Evolutionary conservation across 2,888 invertebrate species (phyloP).

Genomic region (Temnothorax unifasciatus): DNA sequence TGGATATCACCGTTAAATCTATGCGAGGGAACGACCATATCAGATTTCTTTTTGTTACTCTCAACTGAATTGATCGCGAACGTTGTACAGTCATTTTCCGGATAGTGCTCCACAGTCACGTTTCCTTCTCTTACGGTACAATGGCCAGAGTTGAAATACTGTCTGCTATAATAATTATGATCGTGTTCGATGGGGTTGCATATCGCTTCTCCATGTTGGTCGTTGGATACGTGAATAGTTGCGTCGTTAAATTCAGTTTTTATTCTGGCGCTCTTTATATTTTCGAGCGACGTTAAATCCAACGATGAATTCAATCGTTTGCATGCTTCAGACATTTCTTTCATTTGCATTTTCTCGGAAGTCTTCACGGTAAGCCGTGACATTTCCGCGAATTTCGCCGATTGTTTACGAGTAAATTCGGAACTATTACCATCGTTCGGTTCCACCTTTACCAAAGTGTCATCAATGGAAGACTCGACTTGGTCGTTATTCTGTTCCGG

Average conservation of each 20-base stretch:
- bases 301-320: neutral
- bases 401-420: neutral
- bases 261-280: neutral
- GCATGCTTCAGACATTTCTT: neutral
- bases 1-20: constrained; percentile 24
- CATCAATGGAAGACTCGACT: neutral
- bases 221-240: neutral
- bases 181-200: constrained; percentile 57
- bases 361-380: neutral
- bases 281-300: neutral
- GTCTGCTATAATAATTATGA: constrained; percentile 62
- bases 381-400: neutral
- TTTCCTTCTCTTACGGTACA: constrained; percentile 34
- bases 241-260: neutral
- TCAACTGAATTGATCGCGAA: neutral
- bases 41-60: neutral
- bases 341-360: neutral
- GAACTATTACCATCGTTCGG: neutral
- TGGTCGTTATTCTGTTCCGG: neutral
- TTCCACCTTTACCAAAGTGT: neutral
- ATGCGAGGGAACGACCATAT: neutral
- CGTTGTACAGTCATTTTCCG: neutral
- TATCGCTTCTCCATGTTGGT: constrained; percentile 5
- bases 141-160: neutral
- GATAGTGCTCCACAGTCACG: constrained; percentile 46